phyloP scores from a whole-genome alignment of 2,113 vertebrate genomes.

The Misgurnus mizolepis region DNA sequence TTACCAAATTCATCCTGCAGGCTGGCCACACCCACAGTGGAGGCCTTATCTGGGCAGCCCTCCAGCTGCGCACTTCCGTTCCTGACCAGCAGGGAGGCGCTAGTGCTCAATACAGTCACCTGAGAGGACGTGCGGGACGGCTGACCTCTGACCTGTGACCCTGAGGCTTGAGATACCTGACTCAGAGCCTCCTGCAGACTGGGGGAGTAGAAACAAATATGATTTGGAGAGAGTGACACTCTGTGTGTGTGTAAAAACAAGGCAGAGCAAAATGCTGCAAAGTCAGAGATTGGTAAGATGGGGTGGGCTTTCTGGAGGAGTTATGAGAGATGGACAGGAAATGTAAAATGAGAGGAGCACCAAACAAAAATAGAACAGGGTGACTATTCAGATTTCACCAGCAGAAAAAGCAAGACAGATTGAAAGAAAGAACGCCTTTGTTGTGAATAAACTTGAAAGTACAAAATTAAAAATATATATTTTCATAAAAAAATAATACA shows the following conservation, averaged over 20 bases:
- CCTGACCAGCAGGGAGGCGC: constrained; percentile 99
- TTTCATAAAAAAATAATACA: no score
- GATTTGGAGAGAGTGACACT: background rate
- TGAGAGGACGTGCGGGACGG: constrained; percentile 92
- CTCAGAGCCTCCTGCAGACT: constrained; percentile 98
- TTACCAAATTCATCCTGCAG: constrained; percentile 96
- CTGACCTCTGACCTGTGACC: constrained; percentile 88
- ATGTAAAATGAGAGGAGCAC: constrained; percentile 23
- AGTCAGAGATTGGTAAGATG: background rate
- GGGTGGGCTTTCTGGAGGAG: background rate
- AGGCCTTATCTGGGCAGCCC: constrained; percentile 91
- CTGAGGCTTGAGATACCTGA: constrained; percentile 91
- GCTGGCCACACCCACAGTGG: constrained; percentile 91
- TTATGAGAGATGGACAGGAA: constrained; percentile 26
- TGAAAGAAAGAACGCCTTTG: background rate
- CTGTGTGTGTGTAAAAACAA: background rate
- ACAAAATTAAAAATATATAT: background rate
- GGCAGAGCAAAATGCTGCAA: constrained; percentile 2
- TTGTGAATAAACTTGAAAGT: background rate
- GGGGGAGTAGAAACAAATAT: constrained; percentile 45
- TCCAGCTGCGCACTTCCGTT: constrained; percentile 97
- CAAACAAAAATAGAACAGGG: background rate
- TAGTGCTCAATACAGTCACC: constrained; percentile 92
- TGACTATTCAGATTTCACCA: background rate
- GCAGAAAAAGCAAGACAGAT: constrained; percentile 1